These are phyloP conservation scores for Mormyrus iriodes DNA, from an alignment of 2,113 vertebrate genomes.

Conservation along the genomic window DNA sequence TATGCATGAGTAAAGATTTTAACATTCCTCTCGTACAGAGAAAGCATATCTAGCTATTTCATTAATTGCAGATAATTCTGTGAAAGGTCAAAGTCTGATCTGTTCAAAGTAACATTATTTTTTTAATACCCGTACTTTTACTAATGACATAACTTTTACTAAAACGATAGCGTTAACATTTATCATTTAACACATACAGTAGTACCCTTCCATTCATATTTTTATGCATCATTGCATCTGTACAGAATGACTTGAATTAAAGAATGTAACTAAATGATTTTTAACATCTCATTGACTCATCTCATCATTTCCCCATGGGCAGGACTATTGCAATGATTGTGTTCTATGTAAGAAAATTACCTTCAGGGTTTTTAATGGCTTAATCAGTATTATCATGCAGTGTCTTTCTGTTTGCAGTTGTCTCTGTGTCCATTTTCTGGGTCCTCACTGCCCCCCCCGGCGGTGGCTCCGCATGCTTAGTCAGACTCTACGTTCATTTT, in stretches of 20 bases:
- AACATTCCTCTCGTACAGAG: neutral
- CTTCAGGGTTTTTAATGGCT: neutral
- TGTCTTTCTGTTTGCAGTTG: neutral
- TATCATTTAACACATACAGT: neutral
- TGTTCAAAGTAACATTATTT: neutral
- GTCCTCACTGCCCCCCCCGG: neutral
- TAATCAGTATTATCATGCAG: neutral
- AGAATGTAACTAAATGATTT: constrained; percentile 22
- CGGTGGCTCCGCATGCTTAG: neutral
- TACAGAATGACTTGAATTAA: constrained; percentile 30
- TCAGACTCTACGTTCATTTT: neutral
- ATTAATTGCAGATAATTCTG: neutral
- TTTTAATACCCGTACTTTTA: neutral
- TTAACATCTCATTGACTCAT: constrained; percentile 19
- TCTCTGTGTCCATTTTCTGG: neutral
- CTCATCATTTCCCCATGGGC: constrained; percentile 7
- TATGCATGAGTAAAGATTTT: neutral
- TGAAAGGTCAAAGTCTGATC: neutral
- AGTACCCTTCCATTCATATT: neutral
- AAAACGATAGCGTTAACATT: neutral
- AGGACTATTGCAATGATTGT: neutral
- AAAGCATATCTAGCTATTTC: neutral
- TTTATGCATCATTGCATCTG: constrained; percentile 19
- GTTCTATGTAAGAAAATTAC: neutral
- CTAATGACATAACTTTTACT: neutral